phyloP scores from a whole-genome alignment of 2,797 vertebrate genomes.

The Manis pentadactyla region DNA sequence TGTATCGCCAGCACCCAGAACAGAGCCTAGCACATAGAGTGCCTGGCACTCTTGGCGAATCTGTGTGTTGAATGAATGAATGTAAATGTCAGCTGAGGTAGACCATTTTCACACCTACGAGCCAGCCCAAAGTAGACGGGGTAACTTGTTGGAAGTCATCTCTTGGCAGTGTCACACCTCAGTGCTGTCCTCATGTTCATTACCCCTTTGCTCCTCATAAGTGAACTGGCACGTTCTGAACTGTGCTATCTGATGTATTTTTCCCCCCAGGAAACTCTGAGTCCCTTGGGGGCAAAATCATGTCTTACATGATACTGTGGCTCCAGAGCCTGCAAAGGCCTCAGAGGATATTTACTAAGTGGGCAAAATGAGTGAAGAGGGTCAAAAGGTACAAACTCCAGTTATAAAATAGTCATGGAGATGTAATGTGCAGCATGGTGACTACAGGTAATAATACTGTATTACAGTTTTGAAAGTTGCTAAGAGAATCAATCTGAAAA shows the following conservation, averaged over 20 bases:
- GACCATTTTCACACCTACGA: background rate
- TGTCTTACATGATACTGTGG: background rate
- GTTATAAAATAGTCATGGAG: no score
- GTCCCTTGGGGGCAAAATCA: background rate
- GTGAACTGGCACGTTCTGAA: background rate
- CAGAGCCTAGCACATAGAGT: background rate
- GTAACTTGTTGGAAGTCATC: background rate
- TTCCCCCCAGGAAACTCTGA: background rate
- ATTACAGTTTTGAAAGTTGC: no score
- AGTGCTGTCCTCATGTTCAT: background rate
- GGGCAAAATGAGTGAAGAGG: no score
- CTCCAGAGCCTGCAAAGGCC: background rate
- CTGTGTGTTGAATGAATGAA: background rate
- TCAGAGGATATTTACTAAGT: background rate
- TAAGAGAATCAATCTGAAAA: no score
- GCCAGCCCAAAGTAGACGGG: background rate
- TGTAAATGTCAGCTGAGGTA: background rate
- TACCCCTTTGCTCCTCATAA: background rate
- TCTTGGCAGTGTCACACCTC: background rate
- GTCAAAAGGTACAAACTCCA: no score
- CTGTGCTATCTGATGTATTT: background rate
- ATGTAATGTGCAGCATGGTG: no score
- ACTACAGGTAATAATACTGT: no score
- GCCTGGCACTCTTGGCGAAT: background rate
- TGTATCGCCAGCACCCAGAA: background rate